Evolutionary conservation across 2,113 vertebrate genomes (phyloP), one percentile per base, ranked within the genome.

Genomic region (Scomber scombrus): DNA sequence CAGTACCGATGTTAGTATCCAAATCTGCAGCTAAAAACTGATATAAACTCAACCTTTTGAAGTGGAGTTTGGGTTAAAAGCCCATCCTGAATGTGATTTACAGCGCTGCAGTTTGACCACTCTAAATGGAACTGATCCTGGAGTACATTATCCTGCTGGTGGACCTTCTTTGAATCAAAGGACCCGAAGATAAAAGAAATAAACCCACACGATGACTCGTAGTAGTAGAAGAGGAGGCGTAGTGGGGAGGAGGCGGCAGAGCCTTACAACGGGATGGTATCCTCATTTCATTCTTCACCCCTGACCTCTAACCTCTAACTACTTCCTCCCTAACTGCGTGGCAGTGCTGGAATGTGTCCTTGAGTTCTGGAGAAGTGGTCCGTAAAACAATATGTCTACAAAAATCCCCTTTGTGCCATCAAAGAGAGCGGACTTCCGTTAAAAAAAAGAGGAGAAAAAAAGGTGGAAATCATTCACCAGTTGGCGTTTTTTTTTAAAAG

Each of bases 261-360:
- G 12, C 4, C 9, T 58, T 14, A 18, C 40, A 43, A n/a, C 43
- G 2, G 56, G 63, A 81, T 76, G 89, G 57, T 76, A 75, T 78
- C 79, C 75, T 87, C 70, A 85, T 88, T 89, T 91, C 78, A 85
- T 77, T 46, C 47, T 55, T 80, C 63, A 82, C 56, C 75, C 69
- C 73, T 85, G 78, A 90, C 86, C 81, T 82, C 19, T 81, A 11
- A 84, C 78, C 80, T 83, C 60, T 57, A 82, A 88, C 82, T 80
- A 84, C 85, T 85, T 91, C 90, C 88, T 86, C 51, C 47, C 65
- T 64, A 51, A 18, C 50, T 50, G 40, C 26, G 43, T 21, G 75
- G 54, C 40, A 76, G 15, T 29, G 40, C 77, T 81, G 81, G 84
- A 84, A 75, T 83, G 79, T 63, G 70, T 71, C 0, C 71, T 76